Evolutionary conservation across 92 coral and sea anemone species (phyloP).

Genomic region (Hydrozoanthus gracilis): DNA sequence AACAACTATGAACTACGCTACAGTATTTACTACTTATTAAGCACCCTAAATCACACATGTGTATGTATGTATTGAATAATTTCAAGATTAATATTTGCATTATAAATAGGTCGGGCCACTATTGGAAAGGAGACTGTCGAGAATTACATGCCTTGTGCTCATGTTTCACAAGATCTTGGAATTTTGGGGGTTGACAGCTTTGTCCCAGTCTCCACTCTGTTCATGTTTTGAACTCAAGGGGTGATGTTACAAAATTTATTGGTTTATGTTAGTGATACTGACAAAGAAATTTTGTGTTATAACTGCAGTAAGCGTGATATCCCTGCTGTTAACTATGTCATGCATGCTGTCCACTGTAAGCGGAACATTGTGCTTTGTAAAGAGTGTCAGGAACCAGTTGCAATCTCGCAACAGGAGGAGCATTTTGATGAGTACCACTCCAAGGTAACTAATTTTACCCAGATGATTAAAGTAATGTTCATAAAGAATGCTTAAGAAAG

Average conservation of each 20-base stretch:
- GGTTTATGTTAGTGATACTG: not conserved
- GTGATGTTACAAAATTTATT: not conserved
- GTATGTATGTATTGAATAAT: no score
- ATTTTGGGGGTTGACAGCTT: no score
- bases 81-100: no score
- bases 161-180: no score
- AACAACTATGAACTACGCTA: no score
- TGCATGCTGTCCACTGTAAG: slow-evolving; percentile 87
- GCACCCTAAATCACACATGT: no score
- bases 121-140: no score
- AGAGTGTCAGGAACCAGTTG: slow-evolving; percentile 83
- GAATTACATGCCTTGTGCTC: no score
- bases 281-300: not conserved
- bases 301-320: slow-evolving; percentile 77
- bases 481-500: not conserved
- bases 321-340: slow-evolving; percentile 83
- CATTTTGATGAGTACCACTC: slow-evolving; percentile 92
- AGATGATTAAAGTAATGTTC: no score
- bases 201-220: no score
- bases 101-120: no score
- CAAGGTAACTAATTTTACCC: slow-evolving; percentile 54
- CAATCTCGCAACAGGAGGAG: slow-evolving; percentile 82
- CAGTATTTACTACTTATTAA: no score
- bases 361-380: slow-evolving; percentile 82
- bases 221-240: not conserved